Base-by-base conservation (phyloP, 1,140 invertebrate species). In the Drosophila ogumai region DNA sequence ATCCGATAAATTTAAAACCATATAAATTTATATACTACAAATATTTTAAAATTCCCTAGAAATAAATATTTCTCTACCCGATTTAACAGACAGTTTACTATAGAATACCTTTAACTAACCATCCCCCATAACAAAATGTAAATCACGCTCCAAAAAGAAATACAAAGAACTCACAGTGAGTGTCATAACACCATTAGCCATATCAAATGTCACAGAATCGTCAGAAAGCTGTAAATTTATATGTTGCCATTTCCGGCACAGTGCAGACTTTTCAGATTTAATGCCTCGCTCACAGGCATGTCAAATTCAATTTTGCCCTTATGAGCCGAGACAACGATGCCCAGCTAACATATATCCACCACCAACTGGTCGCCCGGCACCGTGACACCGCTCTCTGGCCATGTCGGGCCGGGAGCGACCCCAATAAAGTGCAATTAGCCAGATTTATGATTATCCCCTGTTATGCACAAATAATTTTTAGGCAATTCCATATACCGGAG, bases 401-500 rank as follows among this genome's bases (percentile, higher is more conserved):
- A 54, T 54, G 66, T 40, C 63, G 44, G 49, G 17, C 46, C 28
- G 31, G 61, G 68, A 80, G 38, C 69, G 85, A 88, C 84, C 80
- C 84, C 80, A 88, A 88, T 88, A 91, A 90, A 91, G 73, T 87
- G 91, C 81, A 91, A 91, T 91, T 91, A 91, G 86, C 82, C 79
- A 91, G 90, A 91, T 91, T 91, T 91, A 91, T 91, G 86, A 91
- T 91, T 91, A 91, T 91, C 91, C 68, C 90, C 82, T 91, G 91
- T 91, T 91, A 91, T 88, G 82, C 76, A 74, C 87, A 86, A 91
- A 91, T 91, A 88, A 91, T 91, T 88, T 91, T 88, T 82, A 69
- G 84, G 81, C 84, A 88, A 91, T 91, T 84, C 73, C 61, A 91
- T 84, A 77, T 75, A 79, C 54, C 64, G 25, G 25, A 28, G 66